Percentiles rank a stretch among this genome's conserved stretches.
Evolutionary conservation across 1,140 invertebrate genomes (phyloP).

Genomic region (Metopolophium dirhodum): DNA sequence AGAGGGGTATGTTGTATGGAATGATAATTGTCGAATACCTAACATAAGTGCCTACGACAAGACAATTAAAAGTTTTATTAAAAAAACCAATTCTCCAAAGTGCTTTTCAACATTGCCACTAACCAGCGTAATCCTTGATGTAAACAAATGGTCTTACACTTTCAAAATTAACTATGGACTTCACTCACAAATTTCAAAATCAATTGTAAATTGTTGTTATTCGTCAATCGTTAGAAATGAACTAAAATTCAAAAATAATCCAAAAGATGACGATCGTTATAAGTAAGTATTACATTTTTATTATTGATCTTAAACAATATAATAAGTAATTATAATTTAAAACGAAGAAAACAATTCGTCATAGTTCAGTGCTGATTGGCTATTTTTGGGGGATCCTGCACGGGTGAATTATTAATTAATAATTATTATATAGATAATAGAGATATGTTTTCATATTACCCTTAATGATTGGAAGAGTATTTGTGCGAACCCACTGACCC

Average conservation of each 20-base stretch:
- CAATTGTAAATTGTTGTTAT: constrained; percentile 55
- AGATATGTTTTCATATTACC: no score
- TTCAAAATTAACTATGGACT: constrained; percentile 34
- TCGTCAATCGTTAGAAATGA: constrained; percentile 43
- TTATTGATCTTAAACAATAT: neutral
- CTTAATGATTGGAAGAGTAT: no score
- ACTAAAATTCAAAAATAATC: neutral
- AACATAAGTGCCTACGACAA: constrained; percentile 73
- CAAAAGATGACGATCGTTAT: constrained; percentile 55
- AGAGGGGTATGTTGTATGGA: constrained; percentile 72
- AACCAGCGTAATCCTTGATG: constrained; percentile 61
- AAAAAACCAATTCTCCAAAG: constrained; percentile 66
- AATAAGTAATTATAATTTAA: neutral
- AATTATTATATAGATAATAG: no score
- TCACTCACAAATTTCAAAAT: neutral
- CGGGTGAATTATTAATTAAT: no score
- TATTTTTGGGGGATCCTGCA: no score
- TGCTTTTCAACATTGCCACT: constrained; percentile 67
- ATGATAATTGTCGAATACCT: constrained; percentile 73
- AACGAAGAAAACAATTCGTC: no score
- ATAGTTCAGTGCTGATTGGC: no score
- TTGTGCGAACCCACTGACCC: no score
- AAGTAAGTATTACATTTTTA: constrained; percentile 3
- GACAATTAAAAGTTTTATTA: constrained; percentile 70
- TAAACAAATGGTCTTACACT: constrained; percentile 15